Evolutionary conservation across 35 echinoderm and acorn worm species (phyloP).

Genomic region (Lytechinus pictus): DNA sequence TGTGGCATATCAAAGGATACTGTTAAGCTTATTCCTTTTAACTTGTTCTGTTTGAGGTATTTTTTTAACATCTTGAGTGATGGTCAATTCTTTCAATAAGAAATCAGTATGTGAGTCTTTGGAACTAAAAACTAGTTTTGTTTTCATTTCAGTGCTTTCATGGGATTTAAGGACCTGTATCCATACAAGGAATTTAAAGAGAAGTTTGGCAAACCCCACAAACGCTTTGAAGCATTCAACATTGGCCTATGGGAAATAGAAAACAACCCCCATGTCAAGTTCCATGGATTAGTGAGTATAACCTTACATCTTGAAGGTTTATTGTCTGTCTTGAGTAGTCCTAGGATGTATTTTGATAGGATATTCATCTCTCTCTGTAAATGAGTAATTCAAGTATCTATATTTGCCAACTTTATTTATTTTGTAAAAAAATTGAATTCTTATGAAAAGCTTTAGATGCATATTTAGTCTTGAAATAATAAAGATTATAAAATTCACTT

Average conservation of each 20-base stretch:
- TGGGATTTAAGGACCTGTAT: constrained; percentile 81
- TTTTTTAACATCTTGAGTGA: too few species aligned
- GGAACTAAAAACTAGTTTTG: neutral
- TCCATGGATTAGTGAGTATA: constrained; percentile 70
- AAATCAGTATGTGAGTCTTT: too few species aligned
- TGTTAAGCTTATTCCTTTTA: too few species aligned
- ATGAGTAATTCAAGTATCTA: too few species aligned
- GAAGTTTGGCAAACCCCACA: constrained; percentile 87
- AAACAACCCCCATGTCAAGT: constrained; percentile 81
- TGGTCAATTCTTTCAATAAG: too few species aligned
- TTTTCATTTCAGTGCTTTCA: constrained; percentile 77
- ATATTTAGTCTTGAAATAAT: neutral
- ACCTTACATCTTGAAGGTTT: neutral
- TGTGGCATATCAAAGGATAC: too few species aligned
- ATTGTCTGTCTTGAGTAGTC: too few species aligned
- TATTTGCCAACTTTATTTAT: too few species aligned
- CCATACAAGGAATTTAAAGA: constrained; percentile 85
- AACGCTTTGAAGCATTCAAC: constrained; percentile 85
- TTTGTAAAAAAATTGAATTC: neutral
- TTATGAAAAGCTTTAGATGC: neutral
- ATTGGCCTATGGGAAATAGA: constrained; percentile 88
- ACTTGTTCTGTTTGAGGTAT: too few species aligned
- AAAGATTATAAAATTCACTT: too few species aligned
- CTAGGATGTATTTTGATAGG: too few species aligned
- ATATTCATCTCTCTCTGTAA: too few species aligned